Percentiles rank a stretch among this genome's conserved stretches.
phyloP scores from a whole-genome alignment of 2,797 vertebrate genomes.

The Phalloptychus januarius region DNA sequence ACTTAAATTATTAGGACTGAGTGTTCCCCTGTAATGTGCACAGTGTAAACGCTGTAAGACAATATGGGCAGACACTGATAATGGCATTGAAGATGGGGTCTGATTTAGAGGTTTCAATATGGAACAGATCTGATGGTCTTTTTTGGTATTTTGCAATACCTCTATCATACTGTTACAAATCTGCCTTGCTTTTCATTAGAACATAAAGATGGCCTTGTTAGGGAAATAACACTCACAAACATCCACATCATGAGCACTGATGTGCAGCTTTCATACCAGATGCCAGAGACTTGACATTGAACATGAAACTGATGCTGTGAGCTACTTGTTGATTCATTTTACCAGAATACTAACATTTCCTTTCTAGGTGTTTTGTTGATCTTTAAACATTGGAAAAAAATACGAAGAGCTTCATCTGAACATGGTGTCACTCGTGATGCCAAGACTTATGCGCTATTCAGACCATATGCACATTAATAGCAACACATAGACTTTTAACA shows the following conservation, averaged over 20 bases:
- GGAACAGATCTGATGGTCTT: background rate
- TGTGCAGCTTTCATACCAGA: background rate
- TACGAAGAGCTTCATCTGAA: background rate
- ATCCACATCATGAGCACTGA: background rate
- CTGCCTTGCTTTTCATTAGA: background rate
- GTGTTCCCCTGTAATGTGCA: background rate
- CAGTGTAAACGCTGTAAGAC: no score
- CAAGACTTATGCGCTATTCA: no score
- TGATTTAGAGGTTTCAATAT: background rate
- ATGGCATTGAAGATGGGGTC: background rate
- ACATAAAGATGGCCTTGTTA: background rate
- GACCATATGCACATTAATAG: background rate
- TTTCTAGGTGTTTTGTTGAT: background rate
- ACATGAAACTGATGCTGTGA: background rate
- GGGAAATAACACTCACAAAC: background rate
- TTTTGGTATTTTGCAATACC: background rate
- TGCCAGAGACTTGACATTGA: background rate
- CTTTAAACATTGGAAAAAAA: background rate
- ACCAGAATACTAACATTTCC: background rate
- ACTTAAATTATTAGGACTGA: background rate
- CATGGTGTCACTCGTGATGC: background rate
- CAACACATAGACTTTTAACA: background rate
- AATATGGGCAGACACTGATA: background rate
- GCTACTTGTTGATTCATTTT: background rate
- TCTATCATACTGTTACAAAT: background rate